Conservation (phyloP, 2,113 vertebrate genomes). For the Ciconia maguari region DNA sequence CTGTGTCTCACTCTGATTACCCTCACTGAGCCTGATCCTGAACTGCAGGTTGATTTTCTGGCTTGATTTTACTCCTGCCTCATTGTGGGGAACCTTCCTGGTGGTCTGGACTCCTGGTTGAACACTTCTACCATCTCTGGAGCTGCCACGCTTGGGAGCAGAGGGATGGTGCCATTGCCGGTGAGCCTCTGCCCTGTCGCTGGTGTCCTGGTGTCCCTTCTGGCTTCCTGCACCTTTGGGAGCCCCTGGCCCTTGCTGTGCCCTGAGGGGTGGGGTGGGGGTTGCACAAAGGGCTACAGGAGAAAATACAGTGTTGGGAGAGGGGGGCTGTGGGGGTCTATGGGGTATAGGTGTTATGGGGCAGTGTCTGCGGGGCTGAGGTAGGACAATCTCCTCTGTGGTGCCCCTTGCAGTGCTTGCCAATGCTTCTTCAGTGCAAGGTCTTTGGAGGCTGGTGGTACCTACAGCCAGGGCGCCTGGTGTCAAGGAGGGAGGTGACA, state of each 20-base stretch:
- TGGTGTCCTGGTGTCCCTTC: neutral
- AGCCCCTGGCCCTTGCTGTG: neutral
- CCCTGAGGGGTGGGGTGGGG: neutral
- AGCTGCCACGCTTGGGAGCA: accelerated
- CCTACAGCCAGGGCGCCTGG: neutral
- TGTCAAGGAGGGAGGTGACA: neutral
- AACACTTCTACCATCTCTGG: accelerated
- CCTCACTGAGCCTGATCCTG: neutral
- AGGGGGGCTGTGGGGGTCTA: neutral
- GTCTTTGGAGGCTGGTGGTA: neutral
- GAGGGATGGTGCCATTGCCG: neutral
- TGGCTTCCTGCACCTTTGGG: neutral
- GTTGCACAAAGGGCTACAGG: neutral
- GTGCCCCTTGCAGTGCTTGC: neutral
- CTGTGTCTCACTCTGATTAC: neutral
- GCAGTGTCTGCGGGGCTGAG: neutral
- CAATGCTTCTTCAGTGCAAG: neutral
- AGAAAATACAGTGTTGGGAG: neutral
- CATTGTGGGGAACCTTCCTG: neutral
- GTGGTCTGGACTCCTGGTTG: neutral
- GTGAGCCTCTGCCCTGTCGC: neutral
- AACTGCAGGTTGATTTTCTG: neutral
- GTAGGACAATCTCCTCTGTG: neutral
- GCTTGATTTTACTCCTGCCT: neutral
- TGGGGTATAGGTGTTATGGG: neutral